These are phyloP conservation scores for Hyles lineata DNA, from an alignment of 2,888 invertebrate genomes.

Conservation along the genomic window DNA sequence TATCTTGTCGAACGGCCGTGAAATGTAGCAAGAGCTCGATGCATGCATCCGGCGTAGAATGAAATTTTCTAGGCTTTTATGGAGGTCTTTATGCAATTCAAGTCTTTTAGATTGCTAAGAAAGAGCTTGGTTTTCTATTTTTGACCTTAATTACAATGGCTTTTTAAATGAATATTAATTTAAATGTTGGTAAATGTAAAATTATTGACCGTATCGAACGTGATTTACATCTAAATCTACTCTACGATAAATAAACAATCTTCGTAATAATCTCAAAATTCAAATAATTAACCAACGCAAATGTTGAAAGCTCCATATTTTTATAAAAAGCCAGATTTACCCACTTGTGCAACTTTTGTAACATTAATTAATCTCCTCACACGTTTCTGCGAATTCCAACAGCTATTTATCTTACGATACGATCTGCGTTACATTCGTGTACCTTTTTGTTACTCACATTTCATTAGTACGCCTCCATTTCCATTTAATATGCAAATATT, in stretches of 20 bases:
- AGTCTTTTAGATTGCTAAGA: neutral
- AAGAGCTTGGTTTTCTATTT: neutral
- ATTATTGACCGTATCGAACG: no score
- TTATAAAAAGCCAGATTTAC: neutral
- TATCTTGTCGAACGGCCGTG: slow-evolving; percentile 3
- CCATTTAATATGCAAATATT: neutral
- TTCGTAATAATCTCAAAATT: neutral
- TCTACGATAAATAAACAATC: no score
- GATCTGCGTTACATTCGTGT: neutral
- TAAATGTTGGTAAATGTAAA: no score
- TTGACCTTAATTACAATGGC: neutral
- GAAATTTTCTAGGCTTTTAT: neutral
- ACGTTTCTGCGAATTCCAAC: slow-evolving; percentile 26
- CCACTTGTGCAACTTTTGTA: slow-evolving; percentile 1
- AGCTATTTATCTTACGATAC: slow-evolving; percentile 17
- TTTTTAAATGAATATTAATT: no score
- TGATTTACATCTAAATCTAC: no score
- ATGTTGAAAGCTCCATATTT: neutral
- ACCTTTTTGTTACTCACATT: neutral
- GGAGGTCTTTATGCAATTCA: neutral
- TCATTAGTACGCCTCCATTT: neutral
- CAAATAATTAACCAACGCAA: neutral
- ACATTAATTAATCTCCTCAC: slow-evolving; percentile 25
- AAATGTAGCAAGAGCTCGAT: neutral
- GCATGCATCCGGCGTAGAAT: neutral